These are phyloP conservation scores for Campoletis sonorensis DNA, from an alignment of 1,140 invertebrate genomes.

Conservation along the genomic window DNA sequence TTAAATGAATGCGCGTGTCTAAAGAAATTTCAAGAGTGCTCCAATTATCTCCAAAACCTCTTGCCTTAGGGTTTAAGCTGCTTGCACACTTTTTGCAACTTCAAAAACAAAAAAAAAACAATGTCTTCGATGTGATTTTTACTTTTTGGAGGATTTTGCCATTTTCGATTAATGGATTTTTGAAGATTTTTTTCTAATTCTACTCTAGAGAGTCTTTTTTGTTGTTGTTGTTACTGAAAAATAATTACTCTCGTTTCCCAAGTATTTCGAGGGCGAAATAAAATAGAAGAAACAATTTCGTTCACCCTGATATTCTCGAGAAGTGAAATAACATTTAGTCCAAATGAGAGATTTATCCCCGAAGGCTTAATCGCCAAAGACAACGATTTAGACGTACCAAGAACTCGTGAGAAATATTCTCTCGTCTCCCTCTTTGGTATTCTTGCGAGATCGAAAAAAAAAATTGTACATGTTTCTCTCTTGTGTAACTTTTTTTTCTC, in stretches of 20 bases:
- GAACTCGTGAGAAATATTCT: constrained; percentile 1
- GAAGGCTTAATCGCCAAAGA: constrained; percentile 10
- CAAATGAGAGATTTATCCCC: neutral
- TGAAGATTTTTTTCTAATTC: neutral
- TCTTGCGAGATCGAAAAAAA: neutral
- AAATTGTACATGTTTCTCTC: too few species aligned
- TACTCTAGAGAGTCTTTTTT: neutral
- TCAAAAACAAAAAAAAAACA: too few species aligned
- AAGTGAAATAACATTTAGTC: neutral
- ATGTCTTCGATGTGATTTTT: too few species aligned
- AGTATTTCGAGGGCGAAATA: neutral
- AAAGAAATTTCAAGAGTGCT: too few species aligned
- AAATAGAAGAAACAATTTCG: neutral
- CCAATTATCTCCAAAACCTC: neutral
- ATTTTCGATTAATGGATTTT: neutral
- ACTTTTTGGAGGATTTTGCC: neutral
- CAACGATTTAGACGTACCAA: constrained; percentile 20
- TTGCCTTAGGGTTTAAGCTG: neutral
- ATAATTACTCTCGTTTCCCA: neutral
- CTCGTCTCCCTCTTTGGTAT: neutral
- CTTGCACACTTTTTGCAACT: too few species aligned
- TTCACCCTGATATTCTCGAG: neutral
- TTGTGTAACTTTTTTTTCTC: too few species aligned
- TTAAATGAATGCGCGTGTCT: too few species aligned
- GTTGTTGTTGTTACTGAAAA: neutral